Base-by-base conservation (phyloP, 2,113 vertebrate species). In the Osmerus eperlanus region DNA sequence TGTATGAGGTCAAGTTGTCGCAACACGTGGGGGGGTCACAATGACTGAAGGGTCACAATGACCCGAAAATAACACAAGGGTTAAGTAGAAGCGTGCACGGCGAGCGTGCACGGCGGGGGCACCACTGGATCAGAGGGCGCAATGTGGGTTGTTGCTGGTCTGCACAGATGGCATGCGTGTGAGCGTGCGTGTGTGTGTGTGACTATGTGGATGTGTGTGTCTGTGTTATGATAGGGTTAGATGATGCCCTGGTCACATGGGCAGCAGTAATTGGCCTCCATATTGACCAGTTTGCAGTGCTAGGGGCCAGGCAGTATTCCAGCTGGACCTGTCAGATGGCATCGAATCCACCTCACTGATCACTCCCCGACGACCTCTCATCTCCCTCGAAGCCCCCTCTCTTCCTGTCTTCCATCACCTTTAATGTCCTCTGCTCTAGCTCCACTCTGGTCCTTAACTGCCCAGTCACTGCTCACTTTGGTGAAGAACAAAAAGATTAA, bases 201-300 rank as follows among this genome's bases (percentile, higher is more conserved):
- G 32, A 47, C 58, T 62, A 11, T 68, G 36, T 68, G 72, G 56
- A 73, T 75, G 83, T 68, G 83, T 72, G 8, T 55, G 75, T 83
- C 82, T 63, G 59, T 80, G 86, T 88, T 87, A 89, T 89, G 89
- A 91, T 91, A 89, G 86, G 88, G 82, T 89, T 88, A 87, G 89
- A 87, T 89, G 88, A 89, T 91, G 91, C 83, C 86, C 83, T 80
- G 78, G 86, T 90, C 87, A 91, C 85, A 88, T 88, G 87, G 89
- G 88, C 88, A 90, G 89, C 85, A 89, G 87, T 91, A 91, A 92
- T 91, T 92, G 90, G 89, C 86, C 90, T 89, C 89, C 89, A 91
- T 91, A 92, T 90, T 92, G 91, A 91, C 89, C 89, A 90, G 90
- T 89, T 90, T 91, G 88, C 88, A 84, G 88, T 80, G 86, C 88